These are phyloP conservation scores for Leptarthrus brevirostris DNA, from an alignment of 2,888 invertebrate species.

Conservation along the genomic window DNA sequence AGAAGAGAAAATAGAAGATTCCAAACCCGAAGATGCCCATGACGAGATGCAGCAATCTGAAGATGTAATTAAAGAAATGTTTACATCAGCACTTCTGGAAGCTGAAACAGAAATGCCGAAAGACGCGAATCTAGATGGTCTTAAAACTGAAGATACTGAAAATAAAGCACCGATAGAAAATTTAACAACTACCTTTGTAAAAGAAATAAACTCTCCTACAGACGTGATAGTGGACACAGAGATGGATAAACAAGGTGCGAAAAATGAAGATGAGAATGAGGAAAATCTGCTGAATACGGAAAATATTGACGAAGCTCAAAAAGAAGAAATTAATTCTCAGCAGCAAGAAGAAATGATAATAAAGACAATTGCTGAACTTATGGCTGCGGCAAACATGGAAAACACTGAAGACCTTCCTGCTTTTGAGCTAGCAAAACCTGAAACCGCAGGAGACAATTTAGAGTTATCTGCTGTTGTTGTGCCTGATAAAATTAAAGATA, in stretches of 20 bases:
- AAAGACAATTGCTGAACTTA: conserved; percentile 29
- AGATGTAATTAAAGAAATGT: too few relatives aligned
- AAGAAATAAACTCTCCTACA: not conserved
- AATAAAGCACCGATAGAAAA: not conserved
- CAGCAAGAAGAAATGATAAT: conserved; percentile 36
- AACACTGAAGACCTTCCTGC: not conserved
- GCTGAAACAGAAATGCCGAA: not conserved
- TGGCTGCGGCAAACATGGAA: conserved; percentile 23
- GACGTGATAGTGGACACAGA: not conserved
- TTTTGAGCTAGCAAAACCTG: not conserved
- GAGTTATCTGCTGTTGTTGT: too few relatives aligned
- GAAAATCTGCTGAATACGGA: not conserved
- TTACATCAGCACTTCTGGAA: too few relatives aligned
- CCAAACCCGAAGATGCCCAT: not conserved
- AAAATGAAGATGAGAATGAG: conserved; percentile 38
- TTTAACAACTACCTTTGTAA: not conserved
- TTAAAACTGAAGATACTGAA: too few relatives aligned
- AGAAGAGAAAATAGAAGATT: not conserved
- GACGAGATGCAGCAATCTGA: too few relatives aligned
- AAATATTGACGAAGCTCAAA: not conserved
- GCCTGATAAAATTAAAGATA: too few relatives aligned
- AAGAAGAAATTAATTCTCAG: not conserved
- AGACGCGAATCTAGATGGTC: not conserved
- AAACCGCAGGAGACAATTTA: not conserved
- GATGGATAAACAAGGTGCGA: too few relatives aligned